Conservation (phyloP, 2,888 invertebrate species). For the Ophraella communa region DNA sequence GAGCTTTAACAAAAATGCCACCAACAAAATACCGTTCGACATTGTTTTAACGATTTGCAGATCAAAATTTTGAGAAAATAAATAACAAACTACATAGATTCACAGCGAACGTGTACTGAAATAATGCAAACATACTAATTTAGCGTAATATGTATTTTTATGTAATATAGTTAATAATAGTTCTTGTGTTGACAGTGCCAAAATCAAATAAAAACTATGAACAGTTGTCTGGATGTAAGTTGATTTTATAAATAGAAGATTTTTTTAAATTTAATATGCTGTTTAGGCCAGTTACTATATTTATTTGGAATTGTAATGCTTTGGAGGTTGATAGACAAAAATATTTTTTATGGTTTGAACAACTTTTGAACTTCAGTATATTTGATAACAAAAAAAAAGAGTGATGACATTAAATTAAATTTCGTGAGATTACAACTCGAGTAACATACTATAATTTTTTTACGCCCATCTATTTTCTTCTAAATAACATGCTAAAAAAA, state of each 20-base stretch:
- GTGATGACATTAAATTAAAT: too few relatives aligned
- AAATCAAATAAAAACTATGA: conserved; percentile 9
- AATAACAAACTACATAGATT: neutral
- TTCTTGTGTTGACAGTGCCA: conserved; percentile 4
- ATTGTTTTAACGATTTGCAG: neutral
- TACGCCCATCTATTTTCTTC: too few relatives aligned
- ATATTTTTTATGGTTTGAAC: too few relatives aligned
- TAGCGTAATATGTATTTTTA: neutral
- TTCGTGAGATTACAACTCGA: too few relatives aligned
- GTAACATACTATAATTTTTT: too few relatives aligned
- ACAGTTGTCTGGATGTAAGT: conserved; percentile 3
- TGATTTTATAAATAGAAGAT: conserved; percentile 5
- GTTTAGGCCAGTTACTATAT: neutral
- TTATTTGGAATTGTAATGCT: neutral
- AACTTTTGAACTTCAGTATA: too few relatives aligned
- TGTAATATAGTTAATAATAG: conserved; percentile 9
- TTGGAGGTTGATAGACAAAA: too few relatives aligned
- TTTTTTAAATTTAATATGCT: neutral
- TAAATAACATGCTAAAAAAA: too few relatives aligned
- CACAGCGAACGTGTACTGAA: neutral
- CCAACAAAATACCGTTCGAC: neutral
- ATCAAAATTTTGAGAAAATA: neutral
- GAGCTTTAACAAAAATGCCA: neutral
- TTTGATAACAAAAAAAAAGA: too few relatives aligned
- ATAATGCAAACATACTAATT: neutral